Percentiles rank a stretch among this genome's conserved stretches.
Evolutionary conservation across 2,113 vertebrate genomes (phyloP).

Genomic region (Pangasianodon gigas): DNA sequence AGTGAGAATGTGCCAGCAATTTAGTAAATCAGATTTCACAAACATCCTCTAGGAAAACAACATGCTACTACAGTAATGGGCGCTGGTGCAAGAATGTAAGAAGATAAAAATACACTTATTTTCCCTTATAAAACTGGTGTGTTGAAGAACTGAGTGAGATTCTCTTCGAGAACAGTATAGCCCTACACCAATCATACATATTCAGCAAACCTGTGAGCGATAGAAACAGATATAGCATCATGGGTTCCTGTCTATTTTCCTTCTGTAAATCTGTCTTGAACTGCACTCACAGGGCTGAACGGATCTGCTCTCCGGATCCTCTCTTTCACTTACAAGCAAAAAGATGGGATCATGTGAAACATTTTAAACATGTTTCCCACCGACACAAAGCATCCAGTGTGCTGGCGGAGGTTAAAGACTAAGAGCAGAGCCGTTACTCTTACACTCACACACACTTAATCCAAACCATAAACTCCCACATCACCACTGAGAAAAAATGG

Average conservation of each 20-base stretch:
- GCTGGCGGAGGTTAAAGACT: background rate
- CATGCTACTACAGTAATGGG: background rate
- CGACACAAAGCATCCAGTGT: background rate
- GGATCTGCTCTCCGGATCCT: background rate
- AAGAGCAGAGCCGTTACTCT: constrained; percentile 14
- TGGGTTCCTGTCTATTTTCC: background rate
- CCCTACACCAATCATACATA: background rate
- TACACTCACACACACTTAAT: background rate
- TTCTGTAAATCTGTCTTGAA: background rate
- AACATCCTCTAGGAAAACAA: background rate
- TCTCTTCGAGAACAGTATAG: background rate
- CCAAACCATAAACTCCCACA: constrained; percentile 15
- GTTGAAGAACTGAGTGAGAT: background rate
- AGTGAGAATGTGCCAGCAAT: background rate
- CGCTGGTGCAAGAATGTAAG: too few relatives aligned
- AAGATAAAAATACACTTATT: background rate
- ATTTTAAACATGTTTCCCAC: background rate
- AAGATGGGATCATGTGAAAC: background rate
- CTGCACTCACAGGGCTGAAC: background rate
- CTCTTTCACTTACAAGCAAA: background rate
- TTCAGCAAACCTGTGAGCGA: background rate
- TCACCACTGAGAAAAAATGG: background rate
- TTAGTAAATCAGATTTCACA: background rate
- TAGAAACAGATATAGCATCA: background rate
- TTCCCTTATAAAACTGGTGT: background rate